A percentile compares a stretch with the other conserved stretches of the same genome.
Conservation (phyloP, 2,888 invertebrate genomes). For the Tetragnatha montana region DNA sequence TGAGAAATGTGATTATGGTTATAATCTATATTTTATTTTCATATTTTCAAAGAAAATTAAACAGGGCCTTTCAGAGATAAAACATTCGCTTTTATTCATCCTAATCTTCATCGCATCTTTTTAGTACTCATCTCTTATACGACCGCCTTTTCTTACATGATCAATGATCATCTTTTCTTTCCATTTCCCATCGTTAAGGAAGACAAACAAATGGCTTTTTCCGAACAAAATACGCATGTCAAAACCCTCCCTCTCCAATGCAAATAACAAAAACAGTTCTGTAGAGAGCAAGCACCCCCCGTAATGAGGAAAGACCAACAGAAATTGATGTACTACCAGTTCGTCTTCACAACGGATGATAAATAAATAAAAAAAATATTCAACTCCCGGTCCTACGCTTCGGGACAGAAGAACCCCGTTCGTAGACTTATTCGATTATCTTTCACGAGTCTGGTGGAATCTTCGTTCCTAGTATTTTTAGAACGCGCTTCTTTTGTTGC, state of each 20-base stretch:
- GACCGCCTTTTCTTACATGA: too few relatives aligned
- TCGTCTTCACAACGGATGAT: not conserved
- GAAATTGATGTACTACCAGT: not conserved
- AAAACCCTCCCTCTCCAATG: not conserved
- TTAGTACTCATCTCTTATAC: too few relatives aligned
- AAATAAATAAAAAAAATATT: not conserved
- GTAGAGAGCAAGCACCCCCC: not conserved
- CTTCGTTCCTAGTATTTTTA: not conserved
- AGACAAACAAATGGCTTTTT: too few relatives aligned
- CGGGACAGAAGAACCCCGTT: not conserved
- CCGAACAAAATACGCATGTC: not conserved
- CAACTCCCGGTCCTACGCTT: not conserved
- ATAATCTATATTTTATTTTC: too few relatives aligned
- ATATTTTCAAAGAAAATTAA: too few relatives aligned
- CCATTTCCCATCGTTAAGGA: too few relatives aligned
- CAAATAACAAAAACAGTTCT: not conserved
- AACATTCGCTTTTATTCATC: too few relatives aligned
- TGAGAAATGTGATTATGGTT: too few relatives aligned
- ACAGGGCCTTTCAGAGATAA: too few relatives aligned
- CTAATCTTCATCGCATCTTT: too few relatives aligned
- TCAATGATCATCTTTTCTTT: too few relatives aligned
- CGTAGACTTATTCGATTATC: not conserved
- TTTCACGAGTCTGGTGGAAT: not conserved
- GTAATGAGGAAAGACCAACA: not conserved
- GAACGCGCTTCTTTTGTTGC: not conserved